Evolutionary conservation across 2,888 invertebrate species (phyloP).

Genomic region (Tricholauxania praeusta): DNA sequence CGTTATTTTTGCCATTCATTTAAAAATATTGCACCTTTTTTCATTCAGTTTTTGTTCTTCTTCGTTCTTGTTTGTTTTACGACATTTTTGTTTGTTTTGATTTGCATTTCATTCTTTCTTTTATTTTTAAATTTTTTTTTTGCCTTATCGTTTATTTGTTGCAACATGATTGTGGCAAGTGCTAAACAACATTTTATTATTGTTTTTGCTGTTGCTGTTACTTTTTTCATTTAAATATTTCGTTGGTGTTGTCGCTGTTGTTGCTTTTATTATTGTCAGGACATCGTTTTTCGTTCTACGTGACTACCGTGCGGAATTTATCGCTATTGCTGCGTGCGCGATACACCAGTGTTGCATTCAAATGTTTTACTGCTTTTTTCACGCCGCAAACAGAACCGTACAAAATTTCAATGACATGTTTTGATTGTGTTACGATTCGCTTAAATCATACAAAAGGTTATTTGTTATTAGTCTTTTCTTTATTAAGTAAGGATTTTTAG

Average conservation of each 20-base stretch:
- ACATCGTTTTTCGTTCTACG: constrained; percentile 7
- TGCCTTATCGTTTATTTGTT: constrained; percentile 17
- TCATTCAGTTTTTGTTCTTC: not conserved
- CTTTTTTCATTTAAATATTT: constrained; percentile 20
- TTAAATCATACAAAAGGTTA: not conserved
- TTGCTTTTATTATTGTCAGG: constrained; percentile 14
- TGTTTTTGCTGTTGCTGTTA: not conserved
- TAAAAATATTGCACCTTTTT: constrained; percentile 1
- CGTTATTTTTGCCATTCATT: constrained; percentile 17
- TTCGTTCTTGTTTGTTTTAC: not conserved
- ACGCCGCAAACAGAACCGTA: not conserved
- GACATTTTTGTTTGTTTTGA: not conserved
- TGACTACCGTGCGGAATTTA: constrained; percentile 23
- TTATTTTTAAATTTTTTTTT: not conserved
- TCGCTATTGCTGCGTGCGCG: not conserved
- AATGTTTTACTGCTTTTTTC: constrained; percentile 12
- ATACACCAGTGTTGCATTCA: constrained; percentile 10
- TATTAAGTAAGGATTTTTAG: too few relatives aligned
- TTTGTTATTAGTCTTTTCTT: too few relatives aligned
- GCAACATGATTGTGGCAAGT: constrained; percentile 24
- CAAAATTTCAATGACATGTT: constrained; percentile 12
- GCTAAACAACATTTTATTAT: constrained; percentile 7
- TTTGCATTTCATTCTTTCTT: constrained; percentile 7
- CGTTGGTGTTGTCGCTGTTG: not conserved
- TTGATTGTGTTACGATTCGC: constrained; percentile 8